These are phyloP conservation scores for Indicator indicator DNA, from an alignment of 2,113 vertebrate species.

Conservation along the genomic window DNA sequence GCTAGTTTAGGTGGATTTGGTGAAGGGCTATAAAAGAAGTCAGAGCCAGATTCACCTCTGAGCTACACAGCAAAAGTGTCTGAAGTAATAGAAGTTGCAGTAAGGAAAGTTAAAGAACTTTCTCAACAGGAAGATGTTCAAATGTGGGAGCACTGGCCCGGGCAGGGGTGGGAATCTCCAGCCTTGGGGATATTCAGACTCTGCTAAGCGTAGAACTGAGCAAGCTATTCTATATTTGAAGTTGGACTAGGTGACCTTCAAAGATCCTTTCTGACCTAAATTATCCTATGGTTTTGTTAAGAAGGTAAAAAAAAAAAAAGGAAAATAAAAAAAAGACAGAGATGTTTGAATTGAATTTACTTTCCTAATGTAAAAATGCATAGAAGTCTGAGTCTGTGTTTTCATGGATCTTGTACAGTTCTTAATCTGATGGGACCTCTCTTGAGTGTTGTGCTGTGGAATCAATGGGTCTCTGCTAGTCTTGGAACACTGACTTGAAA, in stretches of 20 bases:
- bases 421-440: neutral
- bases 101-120: neutral
- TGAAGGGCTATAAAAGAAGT: neutral
- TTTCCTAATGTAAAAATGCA: neutral
- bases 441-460: neutral
- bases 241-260: neutral
- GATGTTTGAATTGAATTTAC: neutral
- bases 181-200: neutral
- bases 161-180: neutral
- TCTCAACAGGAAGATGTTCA: neutral
- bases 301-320: neutral
- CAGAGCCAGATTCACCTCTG: neutral
- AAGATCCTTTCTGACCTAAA: neutral
- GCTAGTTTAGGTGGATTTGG: neutral
- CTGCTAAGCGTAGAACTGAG: neutral
- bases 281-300: neutral
- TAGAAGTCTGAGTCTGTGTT: neutral
- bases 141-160: neutral
- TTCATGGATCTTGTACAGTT: neutral
- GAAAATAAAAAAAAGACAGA: neutral
- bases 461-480: neutral
- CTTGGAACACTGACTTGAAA: neutral
- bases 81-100: neutral
- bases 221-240: neutral
- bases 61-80: neutral